These are phyloP conservation scores for Orius insidiosus DNA, from an alignment of 1,140 invertebrate genomes.

Conservation along the genomic window DNA sequence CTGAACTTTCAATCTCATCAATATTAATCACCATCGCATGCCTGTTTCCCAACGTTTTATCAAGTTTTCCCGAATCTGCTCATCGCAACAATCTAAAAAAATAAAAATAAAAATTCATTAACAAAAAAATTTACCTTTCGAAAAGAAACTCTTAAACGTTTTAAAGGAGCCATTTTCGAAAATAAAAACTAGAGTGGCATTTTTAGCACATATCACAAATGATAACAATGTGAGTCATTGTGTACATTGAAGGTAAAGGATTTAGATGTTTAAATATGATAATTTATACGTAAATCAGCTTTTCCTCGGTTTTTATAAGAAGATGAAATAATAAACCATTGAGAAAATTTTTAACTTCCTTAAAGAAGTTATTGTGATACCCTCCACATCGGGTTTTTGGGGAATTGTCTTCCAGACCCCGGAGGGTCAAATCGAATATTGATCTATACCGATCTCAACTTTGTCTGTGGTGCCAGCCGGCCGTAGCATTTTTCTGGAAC, in stretches of 20 bases:
- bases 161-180: neutral
- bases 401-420: no score
- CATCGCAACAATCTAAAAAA: slow-evolving; percentile 39
- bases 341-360: no score
- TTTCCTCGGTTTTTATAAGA: no score
- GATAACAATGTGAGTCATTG: neutral
- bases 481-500: no score
- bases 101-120: slow-evolving; percentile 6
- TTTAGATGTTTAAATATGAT: neutral
- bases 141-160: neutral
- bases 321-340: no score
- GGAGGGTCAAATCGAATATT: no score
- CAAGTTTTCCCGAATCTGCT: slow-evolving; percentile 55
- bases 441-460: no score
- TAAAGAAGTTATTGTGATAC: no score
- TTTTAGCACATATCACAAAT: neutral
- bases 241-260: neutral
- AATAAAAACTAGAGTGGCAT: no score
- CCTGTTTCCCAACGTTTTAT: slow-evolving; percentile 76
- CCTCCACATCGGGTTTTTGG: no score
- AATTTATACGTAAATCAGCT: no score
- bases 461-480: no score
- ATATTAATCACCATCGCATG: slow-evolving; percentile 61
- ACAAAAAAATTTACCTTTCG: neutral
- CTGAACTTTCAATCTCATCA: slow-evolving; percentile 26